Evolutionary conservation across 2,113 vertebrate genomes (phyloP).

Genomic region (Ophthalmolycus amberensis): DNA sequence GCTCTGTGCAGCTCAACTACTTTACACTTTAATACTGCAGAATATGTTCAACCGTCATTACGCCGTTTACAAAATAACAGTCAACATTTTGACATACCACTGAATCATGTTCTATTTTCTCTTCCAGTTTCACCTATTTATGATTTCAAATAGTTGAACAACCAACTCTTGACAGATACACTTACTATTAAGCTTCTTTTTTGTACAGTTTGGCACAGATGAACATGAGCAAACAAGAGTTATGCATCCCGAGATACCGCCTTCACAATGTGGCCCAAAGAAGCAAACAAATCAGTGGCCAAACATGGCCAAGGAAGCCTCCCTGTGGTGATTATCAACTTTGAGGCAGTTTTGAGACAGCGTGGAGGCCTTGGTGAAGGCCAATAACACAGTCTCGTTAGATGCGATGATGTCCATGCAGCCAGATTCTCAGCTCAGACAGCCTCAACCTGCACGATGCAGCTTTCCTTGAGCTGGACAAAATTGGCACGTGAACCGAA

Average conservation of each 20-base stretch:
- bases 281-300: neutral
- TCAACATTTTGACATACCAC: neutral
- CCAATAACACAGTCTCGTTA: neutral
- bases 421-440: neutral
- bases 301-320: neutral
- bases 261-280: neutral
- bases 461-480: slow-evolving; percentile 2
- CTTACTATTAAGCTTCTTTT: neutral
- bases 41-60: neutral
- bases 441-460: neutral
- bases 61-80: neutral
- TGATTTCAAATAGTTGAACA: neutral
- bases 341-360: neutral
- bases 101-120: neutral
- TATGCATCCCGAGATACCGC: neutral
- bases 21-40: neutral
- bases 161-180: neutral
- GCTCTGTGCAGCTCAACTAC: neutral
- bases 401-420: neutral
- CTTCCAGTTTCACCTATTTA: neutral
- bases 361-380: neutral
- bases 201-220: neutral
- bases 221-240: neutral
- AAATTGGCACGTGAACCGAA: slow-evolving; percentile 6
- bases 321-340: neutral